Evolutionary conservation across 2,888 invertebrate genomes (phyloP).

Genomic region (Drosophila parthenogenetica): DNA sequence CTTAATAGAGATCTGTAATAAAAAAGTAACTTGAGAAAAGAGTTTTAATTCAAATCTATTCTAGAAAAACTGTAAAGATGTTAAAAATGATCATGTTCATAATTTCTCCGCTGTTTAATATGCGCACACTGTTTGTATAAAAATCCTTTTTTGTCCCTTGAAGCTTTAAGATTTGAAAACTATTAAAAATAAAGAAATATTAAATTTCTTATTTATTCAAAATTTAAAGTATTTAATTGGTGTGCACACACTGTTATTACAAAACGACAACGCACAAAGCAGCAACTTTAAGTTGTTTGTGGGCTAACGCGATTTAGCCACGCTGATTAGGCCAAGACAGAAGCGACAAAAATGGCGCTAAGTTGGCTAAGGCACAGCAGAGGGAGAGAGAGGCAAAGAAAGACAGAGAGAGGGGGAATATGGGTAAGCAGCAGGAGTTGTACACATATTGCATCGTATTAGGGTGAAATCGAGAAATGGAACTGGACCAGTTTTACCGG

Average conservation of each 20-base stretch:
- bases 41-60: no score
- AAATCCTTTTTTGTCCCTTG: no score
- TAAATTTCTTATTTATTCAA: neutral
- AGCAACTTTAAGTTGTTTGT: constrained; percentile 65
- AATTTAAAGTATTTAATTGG: neutral
- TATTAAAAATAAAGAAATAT: no score
- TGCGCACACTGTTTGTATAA: no score
- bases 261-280: constrained; percentile 34
- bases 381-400: constrained; percentile 48
- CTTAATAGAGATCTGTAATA: no score
- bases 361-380: constrained; percentile 46
- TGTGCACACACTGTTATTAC: constrained; percentile 5
- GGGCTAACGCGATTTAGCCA: constrained; percentile 48
- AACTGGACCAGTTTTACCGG: constrained; percentile 84
- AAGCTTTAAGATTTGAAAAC: no score
- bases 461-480: constrained; percentile 77
- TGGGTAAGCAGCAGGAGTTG: constrained; percentile 52
- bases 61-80: no score
- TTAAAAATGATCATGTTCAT: no score
- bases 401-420: constrained; percentile 45
- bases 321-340: constrained; percentile 62
- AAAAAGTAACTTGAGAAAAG: no score
- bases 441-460: constrained; percentile 46
- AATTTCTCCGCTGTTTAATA: no score
- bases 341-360: constrained; percentile 81